phyloP scores from a whole-genome alignment of 2,888 invertebrate genomes.

The Watsonalla cultraria region DNA sequence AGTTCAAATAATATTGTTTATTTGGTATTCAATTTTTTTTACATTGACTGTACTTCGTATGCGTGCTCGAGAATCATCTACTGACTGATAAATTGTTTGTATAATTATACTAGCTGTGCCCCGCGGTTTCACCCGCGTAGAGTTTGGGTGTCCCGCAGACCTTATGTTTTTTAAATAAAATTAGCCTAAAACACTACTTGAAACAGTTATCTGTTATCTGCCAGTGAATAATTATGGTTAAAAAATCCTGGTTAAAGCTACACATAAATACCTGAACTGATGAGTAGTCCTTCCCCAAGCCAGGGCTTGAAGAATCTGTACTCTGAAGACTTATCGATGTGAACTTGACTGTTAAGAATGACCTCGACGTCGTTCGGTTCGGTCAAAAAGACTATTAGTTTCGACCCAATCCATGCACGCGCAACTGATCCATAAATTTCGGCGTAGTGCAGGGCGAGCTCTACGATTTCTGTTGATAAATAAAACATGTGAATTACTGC shows the following conservation, averaged over 20 bases:
- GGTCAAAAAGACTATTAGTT: slow-evolving; percentile 81
- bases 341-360: slow-evolving; percentile 85
- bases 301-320: slow-evolving; percentile 88
- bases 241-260: too few relatives aligned
- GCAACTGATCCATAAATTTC: slow-evolving; percentile 63
- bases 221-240: too few relatives aligned
- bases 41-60: slow-evolving; percentile 1
- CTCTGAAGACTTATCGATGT: slow-evolving; percentile 85
- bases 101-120: too few relatives aligned
- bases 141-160: too few relatives aligned
- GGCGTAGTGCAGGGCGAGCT: slow-evolving; percentile 43
- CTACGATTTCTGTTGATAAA: slow-evolving; percentile 22
- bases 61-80: too few relatives aligned
- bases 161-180: too few relatives aligned
- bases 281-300: slow-evolving; percentile 88
- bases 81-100: too few relatives aligned
- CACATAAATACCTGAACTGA: slow-evolving; percentile 86
- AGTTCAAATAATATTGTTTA: background rate
- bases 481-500: background rate
- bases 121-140: too few relatives aligned
- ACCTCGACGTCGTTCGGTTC: slow-evolving; percentile 86
- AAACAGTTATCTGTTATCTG: too few relatives aligned
- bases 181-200: too few relatives aligned
- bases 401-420: slow-evolving; percentile 81
- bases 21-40: background rate